These are phyloP conservation scores for Phaenicophaeus curvirostris DNA, from an alignment of 2,797 vertebrate species.

Conservation along the genomic window DNA sequence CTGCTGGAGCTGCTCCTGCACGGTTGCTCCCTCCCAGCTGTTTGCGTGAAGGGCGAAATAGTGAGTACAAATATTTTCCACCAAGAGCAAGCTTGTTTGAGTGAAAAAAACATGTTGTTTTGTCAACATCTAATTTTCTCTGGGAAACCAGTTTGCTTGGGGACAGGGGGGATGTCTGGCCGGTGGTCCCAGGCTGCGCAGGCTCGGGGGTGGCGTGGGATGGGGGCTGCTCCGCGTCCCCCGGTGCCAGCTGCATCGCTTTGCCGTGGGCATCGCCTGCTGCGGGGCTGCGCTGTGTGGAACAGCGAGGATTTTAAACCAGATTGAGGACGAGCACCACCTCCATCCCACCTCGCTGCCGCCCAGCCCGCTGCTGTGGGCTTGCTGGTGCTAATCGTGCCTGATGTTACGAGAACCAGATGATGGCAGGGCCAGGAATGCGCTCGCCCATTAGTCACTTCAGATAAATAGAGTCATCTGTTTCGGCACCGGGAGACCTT, in stretches of 20 bases:
- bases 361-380: fast-evolving
- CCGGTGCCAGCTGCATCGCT: too few species aligned
- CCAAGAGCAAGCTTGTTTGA: neutral
- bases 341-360: neutral
- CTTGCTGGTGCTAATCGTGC: neutral
- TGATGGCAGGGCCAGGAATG: neutral
- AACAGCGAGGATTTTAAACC: fast-evolving
- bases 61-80: neutral
- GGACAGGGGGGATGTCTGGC: too few species aligned
- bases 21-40: neutral
- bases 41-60: neutral
- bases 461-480: neutral
- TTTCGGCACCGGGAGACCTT: neutral
- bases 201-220: too few species aligned
- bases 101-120: neutral
- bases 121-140: neutral
- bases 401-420: neutral
- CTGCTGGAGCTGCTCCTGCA: neutral
- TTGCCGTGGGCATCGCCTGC: too few species aligned
- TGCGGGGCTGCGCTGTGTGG: fast-evolving
- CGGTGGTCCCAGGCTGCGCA: too few species aligned
- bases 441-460: neutral
- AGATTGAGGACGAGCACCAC: neutral
- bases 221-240: too few species aligned
- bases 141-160: too few species aligned